These are phyloP conservation scores for Marasmarcha lunaedactyla DNA, from an alignment of 2,888 invertebrate species.

Conservation along the genomic window DNA sequence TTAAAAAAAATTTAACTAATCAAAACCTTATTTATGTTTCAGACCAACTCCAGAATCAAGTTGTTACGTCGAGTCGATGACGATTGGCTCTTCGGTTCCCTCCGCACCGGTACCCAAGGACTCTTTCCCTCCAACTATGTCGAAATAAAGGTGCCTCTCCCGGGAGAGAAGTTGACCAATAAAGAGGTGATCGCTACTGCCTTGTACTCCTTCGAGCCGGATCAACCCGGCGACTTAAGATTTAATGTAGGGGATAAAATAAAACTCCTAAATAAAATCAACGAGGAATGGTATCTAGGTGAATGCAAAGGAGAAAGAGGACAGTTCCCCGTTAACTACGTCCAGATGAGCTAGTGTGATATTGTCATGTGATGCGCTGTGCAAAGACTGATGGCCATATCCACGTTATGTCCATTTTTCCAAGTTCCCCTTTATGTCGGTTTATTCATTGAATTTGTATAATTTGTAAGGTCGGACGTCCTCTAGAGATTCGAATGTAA, in stretches of 20 bases:
- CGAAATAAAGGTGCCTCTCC: constrained; percentile 78
- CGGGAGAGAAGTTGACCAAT: constrained; percentile 31
- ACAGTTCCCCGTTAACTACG: constrained; percentile 84
- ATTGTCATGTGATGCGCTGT: neutral
- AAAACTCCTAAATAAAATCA: constrained; percentile 75
- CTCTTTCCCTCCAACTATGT: constrained; percentile 87
- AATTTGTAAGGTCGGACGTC: too few relatives aligned
- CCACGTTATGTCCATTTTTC: neutral
- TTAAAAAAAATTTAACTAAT: too few relatives aligned
- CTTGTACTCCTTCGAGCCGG: constrained; percentile 79
- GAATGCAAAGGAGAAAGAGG: constrained; percentile 76
- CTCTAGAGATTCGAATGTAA: too few relatives aligned
- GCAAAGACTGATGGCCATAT: neutral
- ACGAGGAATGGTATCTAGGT: constrained; percentile 84
- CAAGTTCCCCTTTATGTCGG: neutral
- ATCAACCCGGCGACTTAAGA: constrained; percentile 51
- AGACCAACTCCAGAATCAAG: constrained; percentile 80
- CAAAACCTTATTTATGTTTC: constrained; percentile 24
- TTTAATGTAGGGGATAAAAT: constrained; percentile 58
- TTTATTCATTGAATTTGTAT: too few relatives aligned
- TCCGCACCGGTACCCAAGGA: constrained; percentile 76
- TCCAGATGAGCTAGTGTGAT: constrained; percentile 62
- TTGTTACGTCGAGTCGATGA: constrained; percentile 77
- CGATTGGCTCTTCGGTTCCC: constrained; percentile 84
- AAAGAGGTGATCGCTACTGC: constrained; percentile 65